Evolutionary conservation across 2,888 invertebrate species (phyloP).

Genomic region (Venustoraphidia nigricollis): DNA sequence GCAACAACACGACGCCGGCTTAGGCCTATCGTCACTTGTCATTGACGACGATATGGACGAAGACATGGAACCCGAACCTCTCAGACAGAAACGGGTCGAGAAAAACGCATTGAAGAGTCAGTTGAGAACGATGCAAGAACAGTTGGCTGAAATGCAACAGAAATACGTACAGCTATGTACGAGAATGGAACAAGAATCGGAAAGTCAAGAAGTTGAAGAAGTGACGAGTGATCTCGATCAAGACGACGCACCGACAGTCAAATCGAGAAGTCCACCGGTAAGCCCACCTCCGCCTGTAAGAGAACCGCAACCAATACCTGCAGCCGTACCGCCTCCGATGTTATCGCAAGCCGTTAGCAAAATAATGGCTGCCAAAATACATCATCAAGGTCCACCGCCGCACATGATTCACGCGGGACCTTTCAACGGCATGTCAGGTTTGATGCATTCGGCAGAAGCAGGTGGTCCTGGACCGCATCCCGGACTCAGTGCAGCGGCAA

Average conservation of each 20-base stretch:
- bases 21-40: slow-evolving; percentile 42
- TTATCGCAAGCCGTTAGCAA: slow-evolving; percentile 44
- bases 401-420: slow-evolving; percentile 35
- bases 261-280: slow-evolving; percentile 30
- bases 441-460: slow-evolving; percentile 35
- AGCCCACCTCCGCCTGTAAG: slow-evolving; percentile 38
- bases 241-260: slow-evolving; percentile 19
- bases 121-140: slow-evolving; percentile 74
- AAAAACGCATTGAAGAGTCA: slow-evolving; percentile 77
- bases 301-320: slow-evolving; percentile 24
- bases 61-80: slow-evolving; percentile 57
- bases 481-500: slow-evolving; percentile 45
- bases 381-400: slow-evolving; percentile 31
- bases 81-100: slow-evolving; percentile 72
- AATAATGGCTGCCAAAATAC: slow-evolving; percentile 48
- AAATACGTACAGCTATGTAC: slow-evolving; percentile 78
- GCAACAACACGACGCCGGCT: slow-evolving; percentile 67
- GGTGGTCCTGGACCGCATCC: slow-evolving; percentile 34
- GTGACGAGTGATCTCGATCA: slow-evolving; percentile 54
- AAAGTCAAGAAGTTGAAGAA: slow-evolving; percentile 60
- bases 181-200: slow-evolving; percentile 66
- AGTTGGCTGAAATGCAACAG: slow-evolving; percentile 81
- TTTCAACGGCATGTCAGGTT: slow-evolving; percentile 32
- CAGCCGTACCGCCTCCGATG: slow-evolving; percentile 24
- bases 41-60: slow-evolving; percentile 61